Evolutionary conservation across 1,140 invertebrate species (phyloP).

Genomic region (Macrobrachium rosenbergii): DNA sequence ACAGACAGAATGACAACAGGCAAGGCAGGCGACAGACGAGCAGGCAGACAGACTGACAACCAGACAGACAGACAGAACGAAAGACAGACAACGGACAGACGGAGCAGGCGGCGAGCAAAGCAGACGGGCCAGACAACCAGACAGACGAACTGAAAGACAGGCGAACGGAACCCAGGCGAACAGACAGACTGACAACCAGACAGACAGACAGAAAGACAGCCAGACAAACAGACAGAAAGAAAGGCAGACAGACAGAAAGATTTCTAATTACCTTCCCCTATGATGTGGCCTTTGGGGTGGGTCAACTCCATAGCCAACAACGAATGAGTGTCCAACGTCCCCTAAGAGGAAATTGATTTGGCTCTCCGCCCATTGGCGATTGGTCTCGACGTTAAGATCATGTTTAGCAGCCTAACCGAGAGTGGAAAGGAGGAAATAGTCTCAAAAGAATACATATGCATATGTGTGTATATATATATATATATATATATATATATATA

Average conservation of each 20-base stretch:
- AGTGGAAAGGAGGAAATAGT: background rate
- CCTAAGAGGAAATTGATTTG: conserved; percentile 79
- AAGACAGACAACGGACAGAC: background rate
- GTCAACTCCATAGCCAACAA: conserved; percentile 77
- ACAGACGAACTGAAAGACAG: no score
- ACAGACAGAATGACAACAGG: no score
- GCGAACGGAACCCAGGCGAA: no score
- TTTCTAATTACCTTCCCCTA: background rate
- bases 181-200: no score
- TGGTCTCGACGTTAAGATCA: conserved; percentile 68
- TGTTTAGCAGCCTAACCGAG: conserved; percentile 70
- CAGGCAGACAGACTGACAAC: no score
- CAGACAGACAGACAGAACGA: no score
- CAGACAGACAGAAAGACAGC: background rate
- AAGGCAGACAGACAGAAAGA: background rate
- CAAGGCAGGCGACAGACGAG: background rate
- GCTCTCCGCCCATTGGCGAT: conserved; percentile 75
- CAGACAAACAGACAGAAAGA: background rate
- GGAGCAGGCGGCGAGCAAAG: no score
- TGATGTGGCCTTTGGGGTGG: conserved; percentile 37
- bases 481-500: no score
- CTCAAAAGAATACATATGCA: background rate
- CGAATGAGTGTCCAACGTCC: conserved; percentile 76
- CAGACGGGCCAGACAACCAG: no score
- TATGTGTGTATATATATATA: no score